Percentiles rank a stretch among this genome's conserved stretches.
Conservation (phyloP, 2,113 vertebrate genomes). For the Corythaeola cristata region DNA sequence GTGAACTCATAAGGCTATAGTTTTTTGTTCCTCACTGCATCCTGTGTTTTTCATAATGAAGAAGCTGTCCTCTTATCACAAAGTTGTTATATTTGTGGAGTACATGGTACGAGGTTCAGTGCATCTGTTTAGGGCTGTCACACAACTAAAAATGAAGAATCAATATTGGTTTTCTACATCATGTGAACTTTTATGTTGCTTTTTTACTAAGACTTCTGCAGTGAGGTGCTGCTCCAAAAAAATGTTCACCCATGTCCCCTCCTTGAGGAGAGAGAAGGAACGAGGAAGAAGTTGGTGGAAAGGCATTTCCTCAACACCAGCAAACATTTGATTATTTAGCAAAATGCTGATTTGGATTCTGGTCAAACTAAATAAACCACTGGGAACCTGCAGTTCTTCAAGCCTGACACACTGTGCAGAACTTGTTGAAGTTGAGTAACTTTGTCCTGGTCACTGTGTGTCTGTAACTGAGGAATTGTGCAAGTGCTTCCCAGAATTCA, state of each 20-base stretch:
- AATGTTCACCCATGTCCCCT: neutral
- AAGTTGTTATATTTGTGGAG: neutral
- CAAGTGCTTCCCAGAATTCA: neutral
- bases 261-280: neutral
- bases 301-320: neutral
- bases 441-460: neutral
- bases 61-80: neutral
- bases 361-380: neutral
- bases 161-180: neutral
- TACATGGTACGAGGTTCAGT: neutral
- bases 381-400: neutral
- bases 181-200: neutral
- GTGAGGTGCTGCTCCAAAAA: neutral
- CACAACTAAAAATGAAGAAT: slow-evolving; percentile 24
- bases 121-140: slow-evolving; percentile 47
- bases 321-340: neutral
- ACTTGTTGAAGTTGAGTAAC: neutral
- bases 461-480: fast-evolving
- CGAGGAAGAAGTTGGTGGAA: neutral
- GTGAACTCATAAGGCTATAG: neutral
- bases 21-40: neutral
- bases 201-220: neutral
- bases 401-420: neutral
- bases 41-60: neutral
- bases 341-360: neutral